Conservation (phyloP, 2,888 invertebrate genomes). For the Apodemia mormo region DNA sequence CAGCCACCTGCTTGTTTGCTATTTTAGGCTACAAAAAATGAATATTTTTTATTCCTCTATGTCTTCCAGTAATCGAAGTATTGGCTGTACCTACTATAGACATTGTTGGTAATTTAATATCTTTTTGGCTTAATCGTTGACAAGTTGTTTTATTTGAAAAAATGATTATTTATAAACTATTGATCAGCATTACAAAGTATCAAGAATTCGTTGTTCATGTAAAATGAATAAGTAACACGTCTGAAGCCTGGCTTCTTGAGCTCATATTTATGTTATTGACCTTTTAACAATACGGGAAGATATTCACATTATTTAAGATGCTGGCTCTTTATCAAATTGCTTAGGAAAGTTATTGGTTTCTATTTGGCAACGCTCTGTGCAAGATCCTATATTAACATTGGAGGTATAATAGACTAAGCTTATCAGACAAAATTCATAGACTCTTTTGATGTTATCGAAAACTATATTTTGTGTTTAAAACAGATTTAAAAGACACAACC, state of each 20-base stretch:
- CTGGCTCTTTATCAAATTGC: constrained; percentile 35
- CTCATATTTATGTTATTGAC: constrained; percentile 17
- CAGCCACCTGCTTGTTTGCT: too few species aligned
- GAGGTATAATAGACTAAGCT: not conserved
- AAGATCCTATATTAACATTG: constrained; percentile 23
- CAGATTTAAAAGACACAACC: too few species aligned
- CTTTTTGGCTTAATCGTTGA: too few species aligned
- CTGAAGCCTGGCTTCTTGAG: constrained; percentile 2
- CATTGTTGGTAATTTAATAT: too few species aligned
- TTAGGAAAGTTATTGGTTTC: constrained; percentile 32
- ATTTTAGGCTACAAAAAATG: too few species aligned
- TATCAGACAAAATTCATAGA: constrained; percentile 1
- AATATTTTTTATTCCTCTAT: too few species aligned
- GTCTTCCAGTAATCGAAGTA: too few species aligned
- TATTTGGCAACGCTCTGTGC: constrained; percentile 35
- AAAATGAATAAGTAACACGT: not conserved
- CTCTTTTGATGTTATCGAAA: not conserved
- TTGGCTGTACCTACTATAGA: too few species aligned
- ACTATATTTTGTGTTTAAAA: too few species aligned
- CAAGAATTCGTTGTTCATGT: not conserved
- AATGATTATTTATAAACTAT: too few species aligned
- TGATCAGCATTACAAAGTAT: not conserved
- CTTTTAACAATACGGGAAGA: constrained; percentile 18
- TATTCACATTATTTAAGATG: constrained; percentile 23
- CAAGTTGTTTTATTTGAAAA: too few species aligned